Percentiles rank a stretch among this genome's conserved stretches.
Conservation (phyloP, 2,797 vertebrate species). For the Squalus acanthias region DNA sequence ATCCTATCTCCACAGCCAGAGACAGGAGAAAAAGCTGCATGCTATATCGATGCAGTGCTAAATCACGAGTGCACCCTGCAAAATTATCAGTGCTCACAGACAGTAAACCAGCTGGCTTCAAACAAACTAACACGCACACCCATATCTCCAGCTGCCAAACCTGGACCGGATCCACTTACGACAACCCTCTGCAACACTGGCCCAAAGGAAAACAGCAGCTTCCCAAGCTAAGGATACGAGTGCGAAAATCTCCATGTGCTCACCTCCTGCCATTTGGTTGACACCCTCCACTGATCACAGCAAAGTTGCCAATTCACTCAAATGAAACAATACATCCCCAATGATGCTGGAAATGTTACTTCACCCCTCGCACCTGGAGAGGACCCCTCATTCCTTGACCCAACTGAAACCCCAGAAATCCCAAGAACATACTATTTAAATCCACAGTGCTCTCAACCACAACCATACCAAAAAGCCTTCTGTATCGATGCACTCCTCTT, state of each 20-base stretch:
- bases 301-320: neutral
- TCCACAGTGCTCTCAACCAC: neutral
- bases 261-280: neutral
- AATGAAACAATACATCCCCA: neutral
- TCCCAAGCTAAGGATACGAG: neutral
- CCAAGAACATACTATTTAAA: neutral
- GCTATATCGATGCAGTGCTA: neutral
- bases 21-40: neutral
- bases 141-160: neutral
- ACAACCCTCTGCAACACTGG: neutral
- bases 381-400: neutral
- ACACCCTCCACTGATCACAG: neutral
- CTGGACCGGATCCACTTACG: neutral
- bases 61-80: neutral
- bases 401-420: neutral
- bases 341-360: neutral
- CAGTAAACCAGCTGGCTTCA: neutral
- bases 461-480: neutral
- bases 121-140: neutral
- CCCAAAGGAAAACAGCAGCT: neutral
- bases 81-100: neutral
- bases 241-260: neutral
- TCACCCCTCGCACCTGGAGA: neutral
- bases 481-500: neutral
- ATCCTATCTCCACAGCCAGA: neutral